A percentile compares a stretch with the other conserved stretches of the same genome.
phyloP scores from a whole-genome alignment of 2,113 vertebrate species.

The Xenus cinereus region DNA sequence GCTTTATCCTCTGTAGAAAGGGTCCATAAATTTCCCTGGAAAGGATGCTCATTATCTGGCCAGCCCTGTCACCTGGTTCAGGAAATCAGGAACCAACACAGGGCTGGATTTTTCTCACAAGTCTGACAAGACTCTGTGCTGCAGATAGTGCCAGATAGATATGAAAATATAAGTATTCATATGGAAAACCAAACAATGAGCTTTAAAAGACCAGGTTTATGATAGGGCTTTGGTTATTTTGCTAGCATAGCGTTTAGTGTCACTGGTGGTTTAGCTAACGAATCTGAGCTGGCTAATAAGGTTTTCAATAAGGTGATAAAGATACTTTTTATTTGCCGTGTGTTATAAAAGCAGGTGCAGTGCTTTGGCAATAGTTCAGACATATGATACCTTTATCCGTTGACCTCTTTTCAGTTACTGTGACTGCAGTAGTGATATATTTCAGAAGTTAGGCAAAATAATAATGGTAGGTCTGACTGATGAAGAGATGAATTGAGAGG shows the following conservation, averaged over 20 bases:
- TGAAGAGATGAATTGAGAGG: background rate
- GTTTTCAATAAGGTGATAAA: background rate
- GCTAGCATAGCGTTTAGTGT: background rate
- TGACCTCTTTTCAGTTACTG: background rate
- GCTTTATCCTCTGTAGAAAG: background rate
- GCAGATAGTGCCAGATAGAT: background rate
- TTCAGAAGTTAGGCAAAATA: background rate
- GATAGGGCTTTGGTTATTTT: background rate
- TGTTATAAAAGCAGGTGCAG: background rate
- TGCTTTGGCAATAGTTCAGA: background rate
- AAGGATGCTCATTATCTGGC: rapidly evolving
- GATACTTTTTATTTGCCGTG: background rate
- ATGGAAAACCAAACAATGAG: background rate
- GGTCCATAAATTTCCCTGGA: background rate
- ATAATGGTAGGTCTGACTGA: background rate
- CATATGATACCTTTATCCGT: background rate
- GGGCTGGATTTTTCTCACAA: background rate
- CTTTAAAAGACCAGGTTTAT: background rate
- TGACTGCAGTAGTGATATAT: background rate
- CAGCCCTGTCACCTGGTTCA: background rate
- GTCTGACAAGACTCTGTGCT: background rate
- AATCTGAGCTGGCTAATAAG: background rate
- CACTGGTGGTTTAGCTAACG: background rate
- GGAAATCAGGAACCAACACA: background rate
- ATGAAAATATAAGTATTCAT: rapidly evolving